These are phyloP conservation scores for Drosophila ercepeae DNA, from an alignment of 1,140 invertebrate genomes.

Conservation along the genomic window DNA sequence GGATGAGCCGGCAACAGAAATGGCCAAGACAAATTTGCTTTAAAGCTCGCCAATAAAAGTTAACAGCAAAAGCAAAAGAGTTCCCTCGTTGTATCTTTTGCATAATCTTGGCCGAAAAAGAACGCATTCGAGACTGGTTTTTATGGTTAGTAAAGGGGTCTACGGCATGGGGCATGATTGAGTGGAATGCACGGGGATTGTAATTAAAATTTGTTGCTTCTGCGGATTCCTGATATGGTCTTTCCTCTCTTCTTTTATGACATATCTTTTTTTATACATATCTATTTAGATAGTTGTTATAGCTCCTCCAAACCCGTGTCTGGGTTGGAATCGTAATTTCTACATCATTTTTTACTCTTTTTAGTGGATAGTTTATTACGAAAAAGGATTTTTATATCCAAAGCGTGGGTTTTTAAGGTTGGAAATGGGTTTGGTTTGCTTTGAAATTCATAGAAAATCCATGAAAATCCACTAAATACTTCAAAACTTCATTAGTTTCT, in stretches of 20 bases:
- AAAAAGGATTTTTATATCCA: constrained; percentile 8
- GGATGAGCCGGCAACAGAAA: constrained; percentile 56
- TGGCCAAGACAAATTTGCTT: constrained; percentile 77
- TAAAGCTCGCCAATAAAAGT: constrained; percentile 81
- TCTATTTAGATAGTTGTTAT: constrained; percentile 17
- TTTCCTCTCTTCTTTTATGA: constrained; percentile 24
- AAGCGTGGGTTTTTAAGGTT: background rate
- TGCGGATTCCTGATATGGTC: background rate
- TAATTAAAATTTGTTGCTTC: constrained; percentile 55
- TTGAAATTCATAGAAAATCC: too few species aligned
- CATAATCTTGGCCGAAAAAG: constrained; percentile 53
- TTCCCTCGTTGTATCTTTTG: constrained; percentile 33
- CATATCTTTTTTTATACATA: constrained; percentile 9
- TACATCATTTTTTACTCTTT: constrained; percentile 4
- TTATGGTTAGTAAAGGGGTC: constrained; percentile 20
- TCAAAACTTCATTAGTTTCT: constrained; percentile 18
- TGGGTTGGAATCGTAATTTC: too few species aligned
- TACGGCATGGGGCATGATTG: constrained; percentile 32
- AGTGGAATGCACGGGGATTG: constrained; percentile 47
- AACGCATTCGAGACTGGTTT: constrained; percentile 53
- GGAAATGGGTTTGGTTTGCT: too few species aligned
- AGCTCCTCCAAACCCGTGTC: too few species aligned
- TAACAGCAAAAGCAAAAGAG: constrained; percentile 45
- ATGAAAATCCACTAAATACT: too few species aligned
- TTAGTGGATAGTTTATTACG: constrained; percentile 18